Percentiles rank a stretch among this genome's conserved stretches.
phyloP scores from a whole-genome alignment of 2,113 vertebrate species.

The Theristicus caerulescens region DNA sequence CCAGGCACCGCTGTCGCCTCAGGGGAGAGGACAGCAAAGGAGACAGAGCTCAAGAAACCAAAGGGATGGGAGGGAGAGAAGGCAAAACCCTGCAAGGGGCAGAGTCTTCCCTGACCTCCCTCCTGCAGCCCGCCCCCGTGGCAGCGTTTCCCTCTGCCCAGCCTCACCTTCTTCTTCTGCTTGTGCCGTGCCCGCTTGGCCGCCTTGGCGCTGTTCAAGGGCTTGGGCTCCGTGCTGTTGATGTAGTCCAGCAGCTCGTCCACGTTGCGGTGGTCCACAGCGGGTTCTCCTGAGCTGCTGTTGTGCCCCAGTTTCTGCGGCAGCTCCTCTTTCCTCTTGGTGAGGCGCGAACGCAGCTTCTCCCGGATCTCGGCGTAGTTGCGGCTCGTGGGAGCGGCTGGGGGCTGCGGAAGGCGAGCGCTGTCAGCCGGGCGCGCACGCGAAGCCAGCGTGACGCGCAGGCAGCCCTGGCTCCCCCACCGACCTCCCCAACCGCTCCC shows the following conservation, averaged over 20 bases:
- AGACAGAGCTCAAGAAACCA: background rate
- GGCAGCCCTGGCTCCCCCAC: background rate
- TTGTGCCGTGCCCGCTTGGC: conserved; percentile 97
- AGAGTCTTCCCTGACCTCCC: background rate
- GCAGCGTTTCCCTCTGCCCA: background rate
- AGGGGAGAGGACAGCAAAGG: background rate
- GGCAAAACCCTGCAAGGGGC: background rate
- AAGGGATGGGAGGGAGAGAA: background rate
- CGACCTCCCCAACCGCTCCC: background rate
- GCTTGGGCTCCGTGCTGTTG: conserved; percentile 95
- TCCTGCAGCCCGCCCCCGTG: background rate
- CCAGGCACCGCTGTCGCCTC: fast-evolving
- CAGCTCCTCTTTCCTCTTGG: conserved; percentile 94
- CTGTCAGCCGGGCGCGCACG: background rate
- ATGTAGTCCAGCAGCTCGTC: conserved; percentile 96
- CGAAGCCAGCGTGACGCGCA: fast-evolving
- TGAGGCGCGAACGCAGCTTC: conserved; percentile 93
- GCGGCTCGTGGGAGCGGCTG: conserved; percentile 95
- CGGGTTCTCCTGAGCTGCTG: conserved; percentile 79
- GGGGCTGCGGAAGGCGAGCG: conserved; percentile 77
- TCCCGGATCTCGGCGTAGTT: conserved; percentile 98
- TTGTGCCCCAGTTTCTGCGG: conserved; percentile 85
- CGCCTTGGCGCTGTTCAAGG: conserved; percentile 94
- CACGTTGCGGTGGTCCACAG: conserved; percentile 91
- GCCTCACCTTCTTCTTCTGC: conserved; percentile 96